Evolutionary conservation across 2,888 invertebrate genomes (phyloP).

Genomic region (Nycteola revayana): DNA sequence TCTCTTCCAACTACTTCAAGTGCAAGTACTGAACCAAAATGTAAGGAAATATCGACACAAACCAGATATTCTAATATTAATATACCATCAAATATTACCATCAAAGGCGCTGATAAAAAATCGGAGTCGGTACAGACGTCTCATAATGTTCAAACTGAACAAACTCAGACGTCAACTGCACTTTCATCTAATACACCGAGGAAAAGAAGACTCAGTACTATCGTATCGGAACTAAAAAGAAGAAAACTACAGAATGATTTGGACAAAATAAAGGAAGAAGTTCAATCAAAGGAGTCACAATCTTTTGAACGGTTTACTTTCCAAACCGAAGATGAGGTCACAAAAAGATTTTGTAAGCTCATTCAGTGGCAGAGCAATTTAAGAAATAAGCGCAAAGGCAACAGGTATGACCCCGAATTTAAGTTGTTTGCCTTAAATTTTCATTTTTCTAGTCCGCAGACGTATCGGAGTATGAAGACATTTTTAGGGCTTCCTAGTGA

Average conservation of each 20-base stretch:
- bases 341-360: slow-evolving; percentile 8
- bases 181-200: slow-evolving; percentile 15
- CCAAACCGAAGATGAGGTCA: slow-evolving; percentile 10
- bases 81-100: slow-evolving; percentile 2
- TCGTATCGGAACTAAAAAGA: slow-evolving; percentile 12
- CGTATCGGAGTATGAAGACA: slow-evolving; percentile 24
- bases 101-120: slow-evolving; percentile 3
- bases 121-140: slow-evolving; percentile 1
- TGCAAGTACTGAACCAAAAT: slow-evolving; percentile 5
- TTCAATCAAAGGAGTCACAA: slow-evolving; percentile 4
- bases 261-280: slow-evolving; percentile 8
- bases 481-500: slow-evolving; percentile 24
- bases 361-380: slow-evolving; percentile 9
- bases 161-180: slow-evolving; percentile 11
- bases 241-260: slow-evolving; percentile 11
- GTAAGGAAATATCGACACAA: slow-evolving; percentile 7
- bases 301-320: slow-evolving; percentile 5
- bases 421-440: slow-evolving; percentile 27
- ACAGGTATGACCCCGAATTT: slow-evolving; percentile 6
- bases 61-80: slow-evolving; percentile 7
- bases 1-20: slow-evolving; percentile 8
- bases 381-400: slow-evolving; percentile 2
- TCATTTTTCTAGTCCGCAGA: slow-evolving; percentile 29
- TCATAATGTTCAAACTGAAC: slow-evolving; percentile 4
- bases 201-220: slow-evolving; percentile 12